These are phyloP conservation scores for Heliconius hewitsoni DNA, from an alignment of 1,140 invertebrate species.

Conservation along the genomic window DNA sequence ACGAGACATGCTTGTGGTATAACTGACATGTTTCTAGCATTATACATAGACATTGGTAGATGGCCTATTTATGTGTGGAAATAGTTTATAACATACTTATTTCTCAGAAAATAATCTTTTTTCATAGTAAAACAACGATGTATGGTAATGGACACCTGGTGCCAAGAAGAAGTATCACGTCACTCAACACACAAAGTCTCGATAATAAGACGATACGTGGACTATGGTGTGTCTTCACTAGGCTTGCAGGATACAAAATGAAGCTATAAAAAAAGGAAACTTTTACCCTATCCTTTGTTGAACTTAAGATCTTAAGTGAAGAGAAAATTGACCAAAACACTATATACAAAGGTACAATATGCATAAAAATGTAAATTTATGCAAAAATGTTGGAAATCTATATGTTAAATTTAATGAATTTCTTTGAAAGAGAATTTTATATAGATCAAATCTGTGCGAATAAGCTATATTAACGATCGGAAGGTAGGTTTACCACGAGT, in stretches of 20 bases:
- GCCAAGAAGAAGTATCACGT: too few species aligned
- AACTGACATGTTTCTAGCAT: too few species aligned
- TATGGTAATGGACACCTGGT: too few species aligned
- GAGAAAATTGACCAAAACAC: not conserved
- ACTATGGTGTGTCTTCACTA: not conserved
- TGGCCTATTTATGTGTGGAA: too few species aligned
- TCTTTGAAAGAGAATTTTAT: conserved; percentile 21
- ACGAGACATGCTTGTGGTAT: too few species aligned
- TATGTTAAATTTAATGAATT: conserved; percentile 13
- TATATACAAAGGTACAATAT: too few species aligned
- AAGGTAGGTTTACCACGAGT: not conserved
- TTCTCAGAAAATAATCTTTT: too few species aligned
- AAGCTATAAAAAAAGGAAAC: not conserved
- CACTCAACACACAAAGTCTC: not conserved
- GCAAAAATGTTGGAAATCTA: not conserved
- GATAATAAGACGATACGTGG: not conserved
- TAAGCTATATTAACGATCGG: conserved; percentile 8
- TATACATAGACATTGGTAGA: too few species aligned
- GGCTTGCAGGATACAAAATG: not conserved
- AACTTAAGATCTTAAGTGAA: not conserved
- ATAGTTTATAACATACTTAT: too few species aligned
- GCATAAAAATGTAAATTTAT: not conserved
- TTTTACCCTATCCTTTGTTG: not conserved
- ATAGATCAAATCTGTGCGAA: conserved; percentile 16
- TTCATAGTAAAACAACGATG: too few species aligned